Evolutionary conservation across 1,140 invertebrate genomes (phyloP).

Genomic region (Rhopalosiphum padi): DNA sequence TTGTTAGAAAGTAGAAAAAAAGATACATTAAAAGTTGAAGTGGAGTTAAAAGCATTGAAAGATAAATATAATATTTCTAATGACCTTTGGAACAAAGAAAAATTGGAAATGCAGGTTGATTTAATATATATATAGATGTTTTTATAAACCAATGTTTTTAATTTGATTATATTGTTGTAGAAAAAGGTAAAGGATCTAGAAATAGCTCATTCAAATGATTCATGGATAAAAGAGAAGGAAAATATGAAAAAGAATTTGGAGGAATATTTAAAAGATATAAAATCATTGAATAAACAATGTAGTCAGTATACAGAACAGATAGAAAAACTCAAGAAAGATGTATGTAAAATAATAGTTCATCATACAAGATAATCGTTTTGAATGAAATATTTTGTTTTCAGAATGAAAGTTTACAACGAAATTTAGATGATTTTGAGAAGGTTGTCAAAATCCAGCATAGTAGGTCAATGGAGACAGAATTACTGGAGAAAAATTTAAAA

Average conservation of each 20-base stretch:
- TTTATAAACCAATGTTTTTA: background rate
- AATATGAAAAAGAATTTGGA: slow-evolving; percentile 74
- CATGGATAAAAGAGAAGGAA: slow-evolving; percentile 71
- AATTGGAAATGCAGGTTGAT: slow-evolving; percentile 72
- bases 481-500: slow-evolving; percentile 77
- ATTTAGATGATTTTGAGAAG: slow-evolving; percentile 85
- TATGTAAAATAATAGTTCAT: slow-evolving; percentile 63
- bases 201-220: slow-evolving; percentile 64
- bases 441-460: slow-evolving; percentile 82
- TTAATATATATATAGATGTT: background rate
- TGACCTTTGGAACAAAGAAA: slow-evolving; percentile 79
- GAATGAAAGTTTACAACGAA: slow-evolving; percentile 81
- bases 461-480: slow-evolving; percentile 76
- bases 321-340: slow-evolving; percentile 72
- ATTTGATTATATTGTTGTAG: slow-evolving; percentile 63
- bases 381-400: slow-evolving; percentile 63
- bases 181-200: slow-evolving; percentile 74
- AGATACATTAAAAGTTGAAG: slow-evolving; percentile 70
- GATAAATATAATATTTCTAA: slow-evolving; percentile 75
- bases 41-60: slow-evolving; percentile 73
- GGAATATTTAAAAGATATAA: slow-evolving; percentile 78
- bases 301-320: slow-evolving; percentile 75
- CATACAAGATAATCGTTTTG: background rate
- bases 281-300: slow-evolving; percentile 75
- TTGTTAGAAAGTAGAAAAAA: slow-evolving; percentile 65